Base-by-base conservation (phyloP, 1,140 invertebrate genomes). In the Psilanteris sp. region DNA sequence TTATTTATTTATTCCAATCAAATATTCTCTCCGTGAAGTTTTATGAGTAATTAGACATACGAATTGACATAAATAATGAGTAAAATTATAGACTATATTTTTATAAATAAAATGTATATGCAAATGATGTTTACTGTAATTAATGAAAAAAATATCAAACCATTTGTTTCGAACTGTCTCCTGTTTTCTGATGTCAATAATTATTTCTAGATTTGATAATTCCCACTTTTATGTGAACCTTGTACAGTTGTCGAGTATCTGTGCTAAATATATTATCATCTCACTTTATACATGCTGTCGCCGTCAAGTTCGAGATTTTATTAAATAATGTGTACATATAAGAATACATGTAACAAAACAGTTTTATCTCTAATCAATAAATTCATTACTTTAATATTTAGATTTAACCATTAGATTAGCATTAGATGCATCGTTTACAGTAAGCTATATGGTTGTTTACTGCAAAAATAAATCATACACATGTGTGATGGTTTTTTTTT, bases 141-240 rank as follows among this genome's bases (percentile, higher is more conserved):
- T 36, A 39, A 7, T 26, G 5, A 31, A 57, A 37, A 36, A 43
- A 39, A 15, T 26, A 18, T 43, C n/a, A 50, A 59, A 70, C 59
- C 43, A 59, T 32, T 34, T 44, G 52, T 52, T 73, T 73, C 52
- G 29, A 43, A 34, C 43, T 72, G 57, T 72, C 68, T 59, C 57
- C 57, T 54, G 57, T 72, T 64, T 54, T 73, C 52, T 57, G 48
- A 57, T 50, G 52, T 57, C 39, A 72, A 72, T 55, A 72, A 64
- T 18, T 26, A 57, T 14, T 64, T 66, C 29, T 54, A 32, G 46
- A 54, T 54, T 64, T 57, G 59, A 73, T 73, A 73, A 73, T 52
- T 73, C 44, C 5, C 43, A 64, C 39, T 73, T 73, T 66, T 73
- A 52, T 59, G 44, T 73, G 70, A 61, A 74, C 71, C 61, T 74